These are phyloP conservation scores for Myiozetetes cayanensis DNA, from an alignment of 2,113 vertebrate species.

Conservation along the genomic window DNA sequence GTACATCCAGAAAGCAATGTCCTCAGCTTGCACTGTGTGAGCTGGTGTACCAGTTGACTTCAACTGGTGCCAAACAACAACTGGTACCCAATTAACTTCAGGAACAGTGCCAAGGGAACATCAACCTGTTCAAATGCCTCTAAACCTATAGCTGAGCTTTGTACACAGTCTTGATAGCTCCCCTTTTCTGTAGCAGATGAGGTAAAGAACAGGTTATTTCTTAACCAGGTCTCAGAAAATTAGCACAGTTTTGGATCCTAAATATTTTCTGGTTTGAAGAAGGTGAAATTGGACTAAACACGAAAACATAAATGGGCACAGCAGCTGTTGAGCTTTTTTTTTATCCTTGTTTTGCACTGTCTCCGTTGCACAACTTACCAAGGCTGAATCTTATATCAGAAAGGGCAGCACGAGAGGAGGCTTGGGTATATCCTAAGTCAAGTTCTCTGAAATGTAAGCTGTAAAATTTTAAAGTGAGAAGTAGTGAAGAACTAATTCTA, in stretches of 20 bases:
- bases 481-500: background rate
- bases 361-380: background rate
- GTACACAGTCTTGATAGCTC: background rate
- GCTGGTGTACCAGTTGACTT: background rate
- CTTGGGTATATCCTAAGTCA: background rate
- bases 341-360: background rate
- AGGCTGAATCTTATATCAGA: background rate
- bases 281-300: background rate
- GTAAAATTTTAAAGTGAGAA: background rate
- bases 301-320: background rate
- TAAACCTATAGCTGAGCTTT: background rate
- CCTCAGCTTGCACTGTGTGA: background rate
- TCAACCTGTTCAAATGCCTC: fast-evolving
- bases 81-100: background rate
- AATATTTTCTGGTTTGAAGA: background rate
- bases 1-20: background rate
- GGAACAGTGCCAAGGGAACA: background rate
- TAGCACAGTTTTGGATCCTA: background rate
- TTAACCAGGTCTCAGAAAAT: background rate
- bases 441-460: background rate
- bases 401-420: background rate
- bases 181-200: background rate
- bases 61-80: background rate
- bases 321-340: background rate
- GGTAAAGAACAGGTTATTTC: background rate